Percentiles rank a stretch among this genome's conserved stretches.
Conservation (phyloP, 2,113 vertebrate species). For the Pungitius pungitius region DNA sequence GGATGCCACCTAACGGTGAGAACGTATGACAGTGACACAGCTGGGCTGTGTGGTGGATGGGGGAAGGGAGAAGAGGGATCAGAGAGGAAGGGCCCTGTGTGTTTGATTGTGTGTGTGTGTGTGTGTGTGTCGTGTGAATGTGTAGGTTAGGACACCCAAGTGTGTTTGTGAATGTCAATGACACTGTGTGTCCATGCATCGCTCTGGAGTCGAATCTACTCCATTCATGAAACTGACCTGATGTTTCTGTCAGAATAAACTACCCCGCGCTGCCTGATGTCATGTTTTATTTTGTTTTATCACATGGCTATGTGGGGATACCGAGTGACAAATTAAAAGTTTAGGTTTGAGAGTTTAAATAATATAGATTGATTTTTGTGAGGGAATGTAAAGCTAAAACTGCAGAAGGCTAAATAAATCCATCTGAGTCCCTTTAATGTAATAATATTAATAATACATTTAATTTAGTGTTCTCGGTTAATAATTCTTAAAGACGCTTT, state of each 20-base stretch:
- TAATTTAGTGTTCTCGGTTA: too few relatives aligned
- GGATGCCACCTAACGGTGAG: constrained; percentile 77
- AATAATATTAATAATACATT: too few relatives aligned
- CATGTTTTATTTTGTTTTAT: not conserved
- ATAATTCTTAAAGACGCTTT: too few relatives aligned
- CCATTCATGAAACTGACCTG: constrained; percentile 19
- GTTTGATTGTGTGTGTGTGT: not conserved
- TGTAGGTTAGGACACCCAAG: constrained; percentile 50
- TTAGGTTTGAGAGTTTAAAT: constrained; percentile 2
- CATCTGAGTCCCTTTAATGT: not conserved
- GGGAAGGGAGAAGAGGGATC: constrained; percentile 46
- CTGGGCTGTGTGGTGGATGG: constrained; percentile 47
- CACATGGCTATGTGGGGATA: constrained; percentile 10
- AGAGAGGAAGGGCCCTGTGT: constrained; percentile 24
- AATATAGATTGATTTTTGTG: too few relatives aligned
- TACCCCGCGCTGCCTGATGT: not conserved
- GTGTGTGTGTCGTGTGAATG: constrained; percentile 1
- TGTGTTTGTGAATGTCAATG: not conserved
- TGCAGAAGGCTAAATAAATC: not conserved
- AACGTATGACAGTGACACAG: constrained; percentile 61
- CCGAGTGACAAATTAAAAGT: not conserved
- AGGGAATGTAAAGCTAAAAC: not conserved
- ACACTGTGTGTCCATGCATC: not conserved
- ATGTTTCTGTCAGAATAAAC: constrained; percentile 22
- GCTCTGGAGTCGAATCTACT: constrained; percentile 15